phyloP scores from a whole-genome alignment of 2,888 invertebrate species.

The Gisinianus flammeolus region DNA sequence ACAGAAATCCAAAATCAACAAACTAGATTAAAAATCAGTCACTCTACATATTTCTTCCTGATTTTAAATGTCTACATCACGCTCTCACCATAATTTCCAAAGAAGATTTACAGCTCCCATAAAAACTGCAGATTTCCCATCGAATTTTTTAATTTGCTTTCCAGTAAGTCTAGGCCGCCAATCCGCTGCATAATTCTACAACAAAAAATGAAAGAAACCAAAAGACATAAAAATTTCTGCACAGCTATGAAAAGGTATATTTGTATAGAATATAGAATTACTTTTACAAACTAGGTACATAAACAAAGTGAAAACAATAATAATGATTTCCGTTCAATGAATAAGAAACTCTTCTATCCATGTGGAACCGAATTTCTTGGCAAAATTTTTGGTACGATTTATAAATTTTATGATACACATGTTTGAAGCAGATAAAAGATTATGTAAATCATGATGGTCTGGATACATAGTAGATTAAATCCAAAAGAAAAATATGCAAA shows the following conservation, averaged over 20 bases:
- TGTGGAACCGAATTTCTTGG: neutral
- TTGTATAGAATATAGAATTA: too few relatives aligned
- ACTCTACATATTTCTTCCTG: neutral
- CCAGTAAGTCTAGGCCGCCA: conserved; percentile 60
- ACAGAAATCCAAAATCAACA: conserved; percentile 47
- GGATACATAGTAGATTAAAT: too few relatives aligned
- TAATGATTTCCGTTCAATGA: neutral
- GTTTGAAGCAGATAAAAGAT: too few relatives aligned
- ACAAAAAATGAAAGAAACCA: too few relatives aligned
- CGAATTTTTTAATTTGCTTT: conserved; percentile 62
- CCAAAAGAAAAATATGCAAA: too few relatives aligned
- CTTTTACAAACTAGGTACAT: too few relatives aligned
- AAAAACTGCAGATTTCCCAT: conserved; percentile 71
- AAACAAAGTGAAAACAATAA: too few relatives aligned
- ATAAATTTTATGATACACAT: too few relatives aligned
- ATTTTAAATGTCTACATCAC: conserved; percentile 39
- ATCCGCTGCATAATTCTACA: conserved; percentile 61
- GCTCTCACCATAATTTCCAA: conserved; percentile 70
- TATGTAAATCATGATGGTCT: too few relatives aligned
- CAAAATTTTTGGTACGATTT: too few relatives aligned
- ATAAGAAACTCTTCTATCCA: neutral
- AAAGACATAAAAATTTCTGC: too few relatives aligned
- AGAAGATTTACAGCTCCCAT: conserved; percentile 72
- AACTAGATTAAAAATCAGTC: neutral
- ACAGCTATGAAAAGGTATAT: too few relatives aligned